phyloP scores from a whole-genome alignment of 2,797 vertebrate species.

The Masticophis lateralis region DNA sequence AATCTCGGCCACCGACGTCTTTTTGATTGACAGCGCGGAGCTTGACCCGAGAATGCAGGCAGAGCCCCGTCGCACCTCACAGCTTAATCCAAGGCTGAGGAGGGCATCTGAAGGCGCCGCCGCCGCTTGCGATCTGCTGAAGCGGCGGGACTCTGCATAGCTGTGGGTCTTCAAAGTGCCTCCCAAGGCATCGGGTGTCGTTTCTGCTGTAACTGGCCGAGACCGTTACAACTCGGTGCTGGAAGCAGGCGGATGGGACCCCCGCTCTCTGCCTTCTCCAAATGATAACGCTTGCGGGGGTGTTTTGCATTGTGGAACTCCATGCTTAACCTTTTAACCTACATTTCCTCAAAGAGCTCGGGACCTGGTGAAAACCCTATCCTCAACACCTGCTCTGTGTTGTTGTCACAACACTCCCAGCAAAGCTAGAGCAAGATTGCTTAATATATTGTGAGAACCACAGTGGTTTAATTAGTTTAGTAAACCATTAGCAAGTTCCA shows the following conservation, averaged over 20 bases:
- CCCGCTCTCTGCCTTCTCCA: neutral
- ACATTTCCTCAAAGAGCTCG: neutral
- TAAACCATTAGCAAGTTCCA: neutral
- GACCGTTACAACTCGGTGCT: neutral
- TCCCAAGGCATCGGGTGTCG: neutral
- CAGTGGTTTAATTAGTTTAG: neutral
- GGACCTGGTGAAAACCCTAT: no score
- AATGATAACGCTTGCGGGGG: neutral
- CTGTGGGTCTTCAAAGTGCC: neutral
- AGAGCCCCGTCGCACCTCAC: neutral
- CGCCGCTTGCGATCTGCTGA: neutral
- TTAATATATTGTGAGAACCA: neutral
- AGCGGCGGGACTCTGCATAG: neutral
- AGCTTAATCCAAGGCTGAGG: neutral
- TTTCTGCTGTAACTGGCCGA: neutral
- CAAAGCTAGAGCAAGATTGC: neutral
- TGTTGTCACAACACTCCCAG: neutral
- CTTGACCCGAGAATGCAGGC: neutral
- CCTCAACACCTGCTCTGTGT: neutral
- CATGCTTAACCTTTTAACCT: neutral
- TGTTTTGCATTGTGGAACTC: neutral
- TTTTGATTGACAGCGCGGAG: neutral
- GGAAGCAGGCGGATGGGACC: neutral
- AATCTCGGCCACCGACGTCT: no score
- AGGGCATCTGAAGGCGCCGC: neutral